Evolutionary conservation across 2,797 vertebrate genomes (phyloP), one percentile per base, ranked within the genome.

Genomic region (Sebastolobus alascanus): DNA sequence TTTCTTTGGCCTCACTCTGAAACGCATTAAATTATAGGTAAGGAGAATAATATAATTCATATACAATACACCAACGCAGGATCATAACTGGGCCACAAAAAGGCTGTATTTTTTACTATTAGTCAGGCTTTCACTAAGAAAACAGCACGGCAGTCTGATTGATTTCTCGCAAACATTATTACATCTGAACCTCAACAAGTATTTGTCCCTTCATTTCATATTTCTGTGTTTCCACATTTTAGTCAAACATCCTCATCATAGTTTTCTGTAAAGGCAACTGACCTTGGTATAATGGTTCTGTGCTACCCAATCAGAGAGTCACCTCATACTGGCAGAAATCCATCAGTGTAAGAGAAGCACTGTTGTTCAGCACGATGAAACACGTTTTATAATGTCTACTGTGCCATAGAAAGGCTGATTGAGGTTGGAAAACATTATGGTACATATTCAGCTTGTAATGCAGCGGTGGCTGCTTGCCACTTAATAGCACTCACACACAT

Each of bases 381-480:
- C 73, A 25, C 52, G 31, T 65, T 71, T 66, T 60, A 40, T 31
- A 58, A 65, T 25, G 43, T 22, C 50, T 68, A 43, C 14, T 50
- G 67, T 46, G 20, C 75, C 80, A 79, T 25, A 14, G 43, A 74
- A 43, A 56, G 63, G 59, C 46, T 83, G 70, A 86, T 80, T 66
- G n/a, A 43, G 70, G 55, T 25, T 38, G 78, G 54, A 75, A 52
- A 70, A 69, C 35, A 76, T 84, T 69, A 72, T 29, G 54, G 69
- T 70, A 11, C 76, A 69, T 89, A 63, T 68, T 61, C 38, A 73
- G 58, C 22, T 58, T 68, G 7, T 65, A 72, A 72, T 69, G 68
- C 35, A 22, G 37, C 16, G 22, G 59, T 50, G 77, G 80, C 83
- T 72, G 61, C 35, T 52, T 65, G 52, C 73, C 69, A 73, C 40